These are phyloP conservation scores for Brachypteracias leptosomus DNA, from an alignment of 2,113 vertebrate species.

Conservation along the genomic window DNA sequence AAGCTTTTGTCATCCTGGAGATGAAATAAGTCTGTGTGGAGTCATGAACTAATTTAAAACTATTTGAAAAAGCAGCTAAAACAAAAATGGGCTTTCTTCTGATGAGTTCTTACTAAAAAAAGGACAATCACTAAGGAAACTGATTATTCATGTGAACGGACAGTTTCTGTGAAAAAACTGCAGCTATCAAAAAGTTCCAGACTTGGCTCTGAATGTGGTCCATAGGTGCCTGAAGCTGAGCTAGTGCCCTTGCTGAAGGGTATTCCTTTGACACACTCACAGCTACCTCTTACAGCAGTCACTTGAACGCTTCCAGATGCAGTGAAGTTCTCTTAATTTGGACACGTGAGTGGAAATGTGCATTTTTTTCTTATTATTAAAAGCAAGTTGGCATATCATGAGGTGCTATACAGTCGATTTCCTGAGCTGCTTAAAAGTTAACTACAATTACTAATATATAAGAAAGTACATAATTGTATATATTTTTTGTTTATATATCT, in stretches of 20 bases:
- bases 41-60: constrained; percentile 26
- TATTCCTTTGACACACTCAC: background rate
- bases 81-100: background rate
- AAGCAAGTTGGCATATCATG: background rate
- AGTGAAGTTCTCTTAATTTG: background rate
- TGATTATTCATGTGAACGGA: background rate
- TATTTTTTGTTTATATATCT: background rate
- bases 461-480: too few relatives aligned
- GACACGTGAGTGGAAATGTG: background rate
- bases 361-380: background rate
- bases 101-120: background rate
- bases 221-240: background rate
- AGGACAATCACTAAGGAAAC: background rate
- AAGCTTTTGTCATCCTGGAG: constrained; percentile 46
- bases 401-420: background rate
- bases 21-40: constrained; percentile 42
- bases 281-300: background rate
- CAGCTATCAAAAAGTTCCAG: background rate
- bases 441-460: background rate
- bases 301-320: background rate
- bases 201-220: background rate
- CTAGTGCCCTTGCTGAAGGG: background rate
- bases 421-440: background rate
- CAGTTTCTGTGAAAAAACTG: background rate
- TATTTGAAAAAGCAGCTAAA: constrained; percentile 8